Percentiles rank a stretch among this genome's conserved stretches.
Evolutionary conservation across 2,113 vertebrate genomes (phyloP).

Genomic region (Asarcornis scutulata): DNA sequence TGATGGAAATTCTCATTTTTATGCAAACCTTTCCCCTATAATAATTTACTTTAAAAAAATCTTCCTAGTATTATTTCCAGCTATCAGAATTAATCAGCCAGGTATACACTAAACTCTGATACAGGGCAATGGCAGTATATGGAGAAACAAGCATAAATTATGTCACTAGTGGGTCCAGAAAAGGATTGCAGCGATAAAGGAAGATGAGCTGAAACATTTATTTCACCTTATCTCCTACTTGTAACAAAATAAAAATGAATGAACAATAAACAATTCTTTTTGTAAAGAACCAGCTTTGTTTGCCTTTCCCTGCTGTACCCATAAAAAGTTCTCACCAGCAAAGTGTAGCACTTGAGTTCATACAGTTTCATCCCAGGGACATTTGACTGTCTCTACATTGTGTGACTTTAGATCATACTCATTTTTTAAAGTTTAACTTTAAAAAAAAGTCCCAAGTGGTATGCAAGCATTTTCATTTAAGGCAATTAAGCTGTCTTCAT

Average conservation of each 20-base stretch:
- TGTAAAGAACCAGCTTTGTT: background rate
- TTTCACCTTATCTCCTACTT: background rate
- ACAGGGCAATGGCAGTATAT: background rate
- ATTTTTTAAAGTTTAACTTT: background rate
- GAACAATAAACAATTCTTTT: background rate
- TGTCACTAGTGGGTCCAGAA: background rate
- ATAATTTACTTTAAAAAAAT: constrained; percentile 18
- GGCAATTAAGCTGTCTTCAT: background rate
- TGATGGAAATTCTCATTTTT: background rate
- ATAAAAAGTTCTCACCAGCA: background rate
- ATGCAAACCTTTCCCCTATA: background rate
- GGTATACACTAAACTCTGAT: background rate
- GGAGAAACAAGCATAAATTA: background rate
- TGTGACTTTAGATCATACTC: fast-evolving
- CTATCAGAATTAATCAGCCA: background rate
- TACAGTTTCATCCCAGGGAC: background rate
- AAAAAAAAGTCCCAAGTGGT: background rate
- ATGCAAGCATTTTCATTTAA: background rate
- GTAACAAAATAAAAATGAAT: background rate
- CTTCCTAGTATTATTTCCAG: background rate
- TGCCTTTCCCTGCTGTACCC: background rate
- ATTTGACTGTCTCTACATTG: background rate
- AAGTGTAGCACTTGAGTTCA: background rate
- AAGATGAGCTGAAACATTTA: background rate
- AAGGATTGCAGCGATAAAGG: background rate